phyloP scores from a whole-genome alignment of 2,888 invertebrate genomes.

The Mechanitis messenoides region DNA sequence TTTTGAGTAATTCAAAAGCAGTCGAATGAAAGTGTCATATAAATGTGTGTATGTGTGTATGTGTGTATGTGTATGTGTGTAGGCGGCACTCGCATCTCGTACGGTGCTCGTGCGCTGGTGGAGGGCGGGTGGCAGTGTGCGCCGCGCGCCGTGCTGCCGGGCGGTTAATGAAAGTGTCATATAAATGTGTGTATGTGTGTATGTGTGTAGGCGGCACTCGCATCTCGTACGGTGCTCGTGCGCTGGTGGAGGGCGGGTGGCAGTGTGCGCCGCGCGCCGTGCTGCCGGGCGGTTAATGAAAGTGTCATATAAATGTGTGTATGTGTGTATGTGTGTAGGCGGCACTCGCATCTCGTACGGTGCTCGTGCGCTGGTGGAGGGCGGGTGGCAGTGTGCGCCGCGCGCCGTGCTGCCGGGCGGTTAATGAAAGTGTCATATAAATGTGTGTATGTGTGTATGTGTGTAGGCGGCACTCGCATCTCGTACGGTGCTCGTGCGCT shows the following conservation, averaged over 20 bases:
- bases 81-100: constrained; percentile 87
- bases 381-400: constrained; percentile 94
- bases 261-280: constrained; percentile 91
- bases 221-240: constrained; percentile 97
- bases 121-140: constrained; percentile 97
- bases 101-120: constrained; percentile 97
- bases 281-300: constrained; percentile 99
- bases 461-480: constrained; percentile 80
- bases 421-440: too few relatives aligned
- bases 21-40: neutral
- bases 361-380: constrained; percentile 97
- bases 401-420: constrained; percentile 96
- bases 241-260: constrained; percentile 97
- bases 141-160: constrained; percentile 93
- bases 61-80: constrained; percentile 8
- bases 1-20: too few relatives aligned
- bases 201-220: constrained; percentile 75
- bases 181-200: neutral
- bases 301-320: too few relatives aligned
- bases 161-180: too few relatives aligned
- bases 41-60: too few relatives aligned
- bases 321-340: constrained; percentile 40
- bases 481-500: constrained; percentile 98
- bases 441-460: neutral
- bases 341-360: constrained; percentile 93